These are phyloP conservation scores for Silurus aristotelis DNA, from an alignment of 2,797 vertebrate genomes.

Conservation along the genomic window DNA sequence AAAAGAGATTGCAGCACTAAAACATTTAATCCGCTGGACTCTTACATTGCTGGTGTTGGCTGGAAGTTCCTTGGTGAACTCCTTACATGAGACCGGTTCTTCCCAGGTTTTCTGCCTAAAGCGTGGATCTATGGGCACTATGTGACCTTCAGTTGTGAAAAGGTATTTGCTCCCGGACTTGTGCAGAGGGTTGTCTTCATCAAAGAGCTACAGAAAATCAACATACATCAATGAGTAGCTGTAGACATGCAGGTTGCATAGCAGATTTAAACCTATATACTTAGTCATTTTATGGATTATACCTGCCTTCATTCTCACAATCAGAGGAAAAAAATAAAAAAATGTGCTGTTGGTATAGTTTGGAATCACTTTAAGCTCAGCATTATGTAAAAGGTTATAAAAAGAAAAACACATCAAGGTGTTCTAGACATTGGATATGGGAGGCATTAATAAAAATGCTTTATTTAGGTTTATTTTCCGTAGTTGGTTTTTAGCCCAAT, in stretches of 20 bases:
- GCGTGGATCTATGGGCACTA: conserved; percentile 87
- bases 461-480: background rate
- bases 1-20: background rate
- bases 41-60: conserved; percentile 84
- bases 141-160: conserved; percentile 96
- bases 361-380: background rate
- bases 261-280: too few species aligned
- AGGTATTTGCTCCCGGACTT: conserved; percentile 90
- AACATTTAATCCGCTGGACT: background rate
- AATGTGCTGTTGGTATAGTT: background rate
- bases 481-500: background rate
- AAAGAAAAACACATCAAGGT: background rate
- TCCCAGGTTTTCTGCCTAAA: conserved; percentile 89
- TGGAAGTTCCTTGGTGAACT: conserved; percentile 55
- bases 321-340: too few species aligned
- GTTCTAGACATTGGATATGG: background rate
- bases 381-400: background rate
- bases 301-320: too few species aligned
- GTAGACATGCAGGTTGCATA: too few species aligned
- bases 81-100: conserved; percentile 76
- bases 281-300: background rate
- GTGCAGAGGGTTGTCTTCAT: conserved; percentile 96
- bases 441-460: background rate
- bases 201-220: conserved; percentile 81
- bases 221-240: background rate